Evolutionary conservation across 2,888 invertebrate species (phyloP).

Genomic region (Mantis religiosa): DNA sequence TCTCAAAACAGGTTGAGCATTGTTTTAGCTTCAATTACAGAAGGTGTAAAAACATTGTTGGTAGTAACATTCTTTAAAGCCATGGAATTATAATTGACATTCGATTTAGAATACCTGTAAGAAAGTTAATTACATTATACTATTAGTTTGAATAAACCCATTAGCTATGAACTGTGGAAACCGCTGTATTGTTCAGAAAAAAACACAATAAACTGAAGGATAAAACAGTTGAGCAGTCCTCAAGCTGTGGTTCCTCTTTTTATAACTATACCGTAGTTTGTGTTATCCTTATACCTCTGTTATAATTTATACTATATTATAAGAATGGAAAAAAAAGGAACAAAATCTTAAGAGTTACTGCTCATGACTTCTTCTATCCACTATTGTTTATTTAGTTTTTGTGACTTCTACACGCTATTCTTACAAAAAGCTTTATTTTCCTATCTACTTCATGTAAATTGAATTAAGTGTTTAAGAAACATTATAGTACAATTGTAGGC

Average conservation of each 20-base stretch:
- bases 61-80: background rate
- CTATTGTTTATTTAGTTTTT: too few relatives aligned
- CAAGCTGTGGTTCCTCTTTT: constrained; percentile 5
- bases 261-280: background rate
- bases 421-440: too few relatives aligned
- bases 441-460: too few relatives aligned
- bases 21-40: background rate
- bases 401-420: too few relatives aligned
- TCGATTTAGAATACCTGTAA: background rate
- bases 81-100: background rate
- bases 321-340: background rate
- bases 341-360: background rate
- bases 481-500: too few relatives aligned
- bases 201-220: background rate
- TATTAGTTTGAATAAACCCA: constrained; percentile 8
- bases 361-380: too few relatives aligned
- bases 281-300: background rate
- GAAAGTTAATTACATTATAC: constrained; percentile 7
- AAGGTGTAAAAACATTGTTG: background rate
- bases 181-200: background rate
- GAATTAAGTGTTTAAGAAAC: too few relatives aligned
- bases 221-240: background rate
- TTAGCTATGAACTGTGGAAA: background rate
- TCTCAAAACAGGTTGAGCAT: background rate
- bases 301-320: background rate